Evolutionary conservation across 2,113 vertebrate genomes (phyloP).

Genomic region (Notarius quadriscutis): DNA sequence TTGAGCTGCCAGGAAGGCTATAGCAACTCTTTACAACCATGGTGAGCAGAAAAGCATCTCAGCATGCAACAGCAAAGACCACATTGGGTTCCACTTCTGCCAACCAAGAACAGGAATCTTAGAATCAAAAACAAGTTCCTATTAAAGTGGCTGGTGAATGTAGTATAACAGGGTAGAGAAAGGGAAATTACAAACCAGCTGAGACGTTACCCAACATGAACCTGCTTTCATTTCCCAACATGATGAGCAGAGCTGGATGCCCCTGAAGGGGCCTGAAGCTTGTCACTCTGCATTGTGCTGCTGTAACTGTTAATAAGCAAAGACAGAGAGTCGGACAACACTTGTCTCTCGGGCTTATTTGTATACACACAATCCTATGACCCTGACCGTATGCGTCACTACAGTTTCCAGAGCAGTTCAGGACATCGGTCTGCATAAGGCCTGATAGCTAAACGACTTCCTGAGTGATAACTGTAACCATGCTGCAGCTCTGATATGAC

Average conservation of each 20-base stretch:
- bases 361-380: conserved; percentile 1
- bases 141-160: neutral
- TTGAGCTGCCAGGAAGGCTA: too few relatives aligned
- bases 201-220: neutral
- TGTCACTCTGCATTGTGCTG: conserved; percentile 5
- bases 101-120: too few relatives aligned
- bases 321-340: conserved; percentile 24
- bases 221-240: neutral
- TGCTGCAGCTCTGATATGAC: conserved; percentile 26
- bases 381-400: conserved; percentile 2
- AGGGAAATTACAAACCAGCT: neutral
- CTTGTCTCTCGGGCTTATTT: conserved; percentile 6
- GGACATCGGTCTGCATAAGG: conserved; percentile 9
- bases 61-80: too few relatives aligned
- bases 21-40: too few relatives aligned
- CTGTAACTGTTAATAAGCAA: conserved; percentile 27
- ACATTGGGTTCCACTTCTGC: too few relatives aligned
- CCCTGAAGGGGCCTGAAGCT: conserved; percentile 16
- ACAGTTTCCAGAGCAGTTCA: neutral
- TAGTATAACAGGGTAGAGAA: neutral
- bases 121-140: too few relatives aligned
- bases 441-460: neutral
- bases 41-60: too few relatives aligned
- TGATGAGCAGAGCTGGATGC: neutral
- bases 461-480: conserved; percentile 13